Evolutionary conservation across 2,113 vertebrate species (phyloP), one percentile per base, ranked within the genome.

Genomic region (Engraulis encrasicolus): DNA sequence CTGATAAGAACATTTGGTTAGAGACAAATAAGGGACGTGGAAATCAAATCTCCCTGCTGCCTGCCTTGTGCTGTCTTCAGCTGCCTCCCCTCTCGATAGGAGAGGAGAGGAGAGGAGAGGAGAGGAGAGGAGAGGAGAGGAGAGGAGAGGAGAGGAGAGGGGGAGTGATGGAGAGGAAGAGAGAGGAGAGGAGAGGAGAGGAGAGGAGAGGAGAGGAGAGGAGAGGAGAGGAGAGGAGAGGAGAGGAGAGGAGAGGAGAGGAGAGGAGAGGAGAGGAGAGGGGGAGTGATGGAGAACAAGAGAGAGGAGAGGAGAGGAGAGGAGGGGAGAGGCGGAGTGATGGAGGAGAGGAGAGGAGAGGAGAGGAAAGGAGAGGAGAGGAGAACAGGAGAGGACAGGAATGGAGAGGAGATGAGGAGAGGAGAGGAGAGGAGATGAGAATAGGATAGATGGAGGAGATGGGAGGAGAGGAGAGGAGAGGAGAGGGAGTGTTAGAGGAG

Each of bases 1-100:
- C 81, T 20, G 90, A 92, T 92, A 90, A 93, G 83, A 92, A 89
- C 85, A 82, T 90, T 90, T 86, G 82, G 88, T 89, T 84, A 78
- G 12, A 84, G 82, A 85, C 77, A 85, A 89, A 90, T 85, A 89
- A 89, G n/a, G n/a, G 84, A 86, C 86, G 85, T 82, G 36, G 36
- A 27, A 36, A 81, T 18, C 50, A 86, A 82, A 37, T 66, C 78
- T 79, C 36, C 23, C 36, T 77, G 23, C 79, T 54, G 48, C 34
- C 34, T 80, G 3, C 4, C 40, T 9, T 45, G 4, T 9, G 40
- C 54, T 52, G 1, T 23, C 80, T 27, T 14, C n/a, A 36, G 34
- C 71, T 40, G 36, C 38, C n/a, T 50, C 15, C 52, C n/a, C 78
- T 81, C 61, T 74, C 83, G 40, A 9, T 45, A 23, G 49, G 19